Evolutionary conservation across 2,888 invertebrate species (phyloP), one percentile per base, ranked within the genome.

Genomic region (Melieria picta): DNA sequence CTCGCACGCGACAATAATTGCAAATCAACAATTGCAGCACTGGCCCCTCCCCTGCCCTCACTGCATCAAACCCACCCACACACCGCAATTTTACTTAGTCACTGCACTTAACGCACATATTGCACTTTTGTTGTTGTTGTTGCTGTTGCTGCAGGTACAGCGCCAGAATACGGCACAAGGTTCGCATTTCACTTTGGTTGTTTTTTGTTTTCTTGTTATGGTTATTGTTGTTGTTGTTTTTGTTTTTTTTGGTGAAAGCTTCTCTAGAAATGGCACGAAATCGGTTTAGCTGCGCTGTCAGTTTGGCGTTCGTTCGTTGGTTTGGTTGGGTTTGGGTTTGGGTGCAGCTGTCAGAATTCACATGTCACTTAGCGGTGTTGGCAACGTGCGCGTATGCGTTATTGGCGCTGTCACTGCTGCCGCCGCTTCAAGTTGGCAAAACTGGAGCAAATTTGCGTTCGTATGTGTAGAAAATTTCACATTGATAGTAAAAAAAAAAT

Each of bases 331-430:
- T 30, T 30, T 64, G 62, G 57, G 71, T 55, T 74, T 65, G 69
- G 72, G 67, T 74, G 73, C 77, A 77, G 75, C 75, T 77, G 77
- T 75, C 74, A 74, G 69, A 75, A 76, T 77, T 77, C 78, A 73
- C 78, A 77, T 75, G 76, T 72, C 76, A 74, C 70, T 76, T 60
- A 71, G 63, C 13, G 30, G 16, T 45, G 58, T 16, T 11, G 52
- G 13, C 43, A 42, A 47, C 63, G 46, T 52, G 61, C 52, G 50
- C 43, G 11, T 42, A 67, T 50, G 10, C 60, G 30, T 30, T 30
- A 30, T 30, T 30, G 30, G 30, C 30, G 30, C 30, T 30, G 30
- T 30, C 30, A 30, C 30, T 30, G 30, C 30, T 30, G 30, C 30
- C 30, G 30, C 30, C 30, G 30, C 30, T 30, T 30, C 30, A 30